Percentiles rank a stretch among this genome's conserved stretches.
These are phyloP conservation scores for Rhyacichthys aspro DNA, from an alignment of 2,797 vertebrate species.

Conservation along the genomic window DNA sequence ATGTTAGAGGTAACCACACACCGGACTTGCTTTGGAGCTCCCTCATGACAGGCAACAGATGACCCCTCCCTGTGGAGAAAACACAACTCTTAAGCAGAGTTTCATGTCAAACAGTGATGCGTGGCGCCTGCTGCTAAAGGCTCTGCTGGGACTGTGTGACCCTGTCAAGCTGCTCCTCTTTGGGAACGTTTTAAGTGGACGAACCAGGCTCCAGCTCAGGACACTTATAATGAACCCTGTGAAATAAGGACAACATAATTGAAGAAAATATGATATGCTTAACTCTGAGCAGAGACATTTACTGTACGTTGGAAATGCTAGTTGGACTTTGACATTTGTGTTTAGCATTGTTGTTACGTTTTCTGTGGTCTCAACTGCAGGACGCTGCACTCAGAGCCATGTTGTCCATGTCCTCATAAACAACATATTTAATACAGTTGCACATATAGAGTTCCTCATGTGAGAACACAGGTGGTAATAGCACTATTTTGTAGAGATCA, in stretches of 20 bases:
- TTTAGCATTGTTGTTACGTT: too few species aligned
- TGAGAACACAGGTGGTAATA: too few species aligned
- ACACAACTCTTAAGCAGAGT: slow-evolving; percentile 30
- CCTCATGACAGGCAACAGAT: slow-evolving; percentile 47
- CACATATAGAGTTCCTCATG: too few species aligned
- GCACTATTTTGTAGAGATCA: slow-evolving; percentile 29
- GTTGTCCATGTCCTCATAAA: background rate
- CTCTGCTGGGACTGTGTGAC: slow-evolving; percentile 31
- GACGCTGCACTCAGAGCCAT: background rate
- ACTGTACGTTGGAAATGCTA: too few species aligned
- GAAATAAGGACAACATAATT: slow-evolving; percentile 24
- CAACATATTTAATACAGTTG: too few species aligned
- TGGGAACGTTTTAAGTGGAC: slow-evolving; percentile 24
- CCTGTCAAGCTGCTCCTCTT: slow-evolving; percentile 26
- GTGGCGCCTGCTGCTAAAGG: slow-evolving; percentile 26
- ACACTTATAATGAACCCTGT: slow-evolving; percentile 33
- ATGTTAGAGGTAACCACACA: slow-evolving; percentile 40
- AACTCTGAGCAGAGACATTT: too few species aligned
- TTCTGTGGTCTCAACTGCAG: too few species aligned
- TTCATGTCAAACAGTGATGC: slow-evolving; percentile 41
- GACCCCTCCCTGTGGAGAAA: slow-evolving; percentile 48
- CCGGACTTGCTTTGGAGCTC: slow-evolving; percentile 29
- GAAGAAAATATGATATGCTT: too few species aligned
- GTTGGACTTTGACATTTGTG: too few species aligned
- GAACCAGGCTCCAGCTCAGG: slow-evolving; percentile 28